These are phyloP conservation scores for Mythimna albipuncta DNA, from an alignment of 2,888 invertebrate genomes.

Conservation along the genomic window DNA sequence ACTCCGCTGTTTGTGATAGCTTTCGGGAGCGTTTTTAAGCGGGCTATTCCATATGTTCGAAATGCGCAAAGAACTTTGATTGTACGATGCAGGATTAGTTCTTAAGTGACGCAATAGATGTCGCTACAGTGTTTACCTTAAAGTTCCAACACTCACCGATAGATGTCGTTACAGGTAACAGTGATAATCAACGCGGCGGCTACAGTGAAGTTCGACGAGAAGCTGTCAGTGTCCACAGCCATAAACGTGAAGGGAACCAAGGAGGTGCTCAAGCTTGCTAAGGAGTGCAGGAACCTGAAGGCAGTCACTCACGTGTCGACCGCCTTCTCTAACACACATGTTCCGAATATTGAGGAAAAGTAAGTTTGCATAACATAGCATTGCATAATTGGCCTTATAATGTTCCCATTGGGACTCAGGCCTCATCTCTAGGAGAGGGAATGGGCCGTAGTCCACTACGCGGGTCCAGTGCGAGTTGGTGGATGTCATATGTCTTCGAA, in stretches of 20 bases:
- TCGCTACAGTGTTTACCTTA: neutral
- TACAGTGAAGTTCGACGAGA: slow-evolving; percentile 94
- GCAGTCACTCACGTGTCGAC: slow-evolving; percentile 88
- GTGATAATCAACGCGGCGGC: slow-evolving; percentile 86
- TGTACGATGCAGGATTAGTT: too few relatives aligned
- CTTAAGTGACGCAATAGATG: too few relatives aligned
- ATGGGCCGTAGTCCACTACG: too few relatives aligned
- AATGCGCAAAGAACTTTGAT: too few relatives aligned
- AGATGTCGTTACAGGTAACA: slow-evolving; percentile 76
- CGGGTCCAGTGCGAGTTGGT: too few relatives aligned
- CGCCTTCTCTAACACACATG: slow-evolving; percentile 93
- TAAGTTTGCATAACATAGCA: slow-evolving; percentile 67
- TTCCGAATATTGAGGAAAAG: slow-evolving; percentile 93
- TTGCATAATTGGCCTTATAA: too few relatives aligned
- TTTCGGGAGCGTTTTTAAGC: too few relatives aligned
- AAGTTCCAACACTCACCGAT: neutral
- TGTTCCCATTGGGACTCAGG: too few relatives aligned
- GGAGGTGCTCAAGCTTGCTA: slow-evolving; percentile 93
- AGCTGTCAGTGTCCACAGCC: slow-evolving; percentile 93
- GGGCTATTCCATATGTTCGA: too few relatives aligned
- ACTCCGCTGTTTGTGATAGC: too few relatives aligned
- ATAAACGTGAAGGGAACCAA: slow-evolving; percentile 95
- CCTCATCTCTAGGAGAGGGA: too few relatives aligned
- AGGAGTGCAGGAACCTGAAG: slow-evolving; percentile 93
- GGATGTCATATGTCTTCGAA: too few relatives aligned